These are phyloP conservation scores for Trypoxylon attenuatum DNA, from an alignment of 2,888 invertebrate species.

Conservation along the genomic window DNA sequence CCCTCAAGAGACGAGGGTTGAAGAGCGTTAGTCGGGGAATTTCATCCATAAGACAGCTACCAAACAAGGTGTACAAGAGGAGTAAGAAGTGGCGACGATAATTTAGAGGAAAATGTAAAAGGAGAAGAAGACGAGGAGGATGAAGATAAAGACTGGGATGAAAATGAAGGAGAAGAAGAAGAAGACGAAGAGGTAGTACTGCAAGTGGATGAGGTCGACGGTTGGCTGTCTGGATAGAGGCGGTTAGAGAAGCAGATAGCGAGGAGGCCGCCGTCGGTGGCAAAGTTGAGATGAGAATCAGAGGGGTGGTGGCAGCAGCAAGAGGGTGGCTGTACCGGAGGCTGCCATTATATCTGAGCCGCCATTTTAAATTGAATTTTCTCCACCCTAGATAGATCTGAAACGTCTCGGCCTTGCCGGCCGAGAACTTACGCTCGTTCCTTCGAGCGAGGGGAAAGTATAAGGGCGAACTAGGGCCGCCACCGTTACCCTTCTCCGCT, in stretches of 20 bases:
- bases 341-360: slow-evolving; percentile 74
- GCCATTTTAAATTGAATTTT: slow-evolving; percentile 74
- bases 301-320: slow-evolving; percentile 49
- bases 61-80: neutral
- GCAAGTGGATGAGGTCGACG: neutral
- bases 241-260: slow-evolving; percentile 51
- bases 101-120: neutral
- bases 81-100: neutral
- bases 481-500: slow-evolving; percentile 3
- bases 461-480: slow-evolving; percentile 13
- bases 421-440: slow-evolving; percentile 53
- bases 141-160: slow-evolving; percentile 15
- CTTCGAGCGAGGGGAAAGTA: slow-evolving; percentile 32
- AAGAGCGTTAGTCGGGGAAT: no score
- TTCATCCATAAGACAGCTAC: no score
- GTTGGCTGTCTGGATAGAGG: slow-evolving; percentile 28
- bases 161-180: slow-evolving; percentile 7
- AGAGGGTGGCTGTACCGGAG: slow-evolving; percentile 71
- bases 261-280: slow-evolving; percentile 65
- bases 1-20: no score
- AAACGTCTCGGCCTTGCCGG: slow-evolving; percentile 68
- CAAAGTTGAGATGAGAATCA: slow-evolving; percentile 71
- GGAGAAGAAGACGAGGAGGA: neutral
- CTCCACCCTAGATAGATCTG: slow-evolving; percentile 73
- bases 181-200: neutral